Evolutionary conservation across 2,113 vertebrate species (phyloP).

Genomic region (Carassius gibelio): DNA sequence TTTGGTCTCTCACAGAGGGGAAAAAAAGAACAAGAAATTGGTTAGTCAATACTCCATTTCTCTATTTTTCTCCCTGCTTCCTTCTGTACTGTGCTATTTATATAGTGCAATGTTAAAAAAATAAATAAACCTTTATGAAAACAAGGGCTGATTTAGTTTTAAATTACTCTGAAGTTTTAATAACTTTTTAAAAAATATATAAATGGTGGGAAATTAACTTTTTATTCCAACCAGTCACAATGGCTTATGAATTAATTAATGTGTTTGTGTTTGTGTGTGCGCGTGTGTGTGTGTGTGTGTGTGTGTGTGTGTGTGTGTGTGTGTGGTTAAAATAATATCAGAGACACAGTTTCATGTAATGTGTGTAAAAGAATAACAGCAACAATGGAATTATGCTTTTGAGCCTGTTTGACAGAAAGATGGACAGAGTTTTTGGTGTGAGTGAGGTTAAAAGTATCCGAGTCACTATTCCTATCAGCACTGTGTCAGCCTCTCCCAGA

Average conservation of each 20-base stretch:
- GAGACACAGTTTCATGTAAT: background rate
- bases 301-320: background rate
- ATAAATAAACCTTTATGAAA: background rate
- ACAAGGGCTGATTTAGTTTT: no score
- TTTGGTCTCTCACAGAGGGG: background rate
- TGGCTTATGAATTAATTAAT: no score
- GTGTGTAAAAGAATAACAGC: background rate
- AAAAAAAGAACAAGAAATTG: background rate
- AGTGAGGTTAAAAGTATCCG: conserved; percentile 18
- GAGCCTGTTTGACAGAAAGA: background rate
- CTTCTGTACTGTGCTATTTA: background rate
- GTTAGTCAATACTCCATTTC: background rate
- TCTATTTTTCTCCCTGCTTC: background rate
- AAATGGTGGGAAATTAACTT: no score
- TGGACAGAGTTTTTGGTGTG: background rate
- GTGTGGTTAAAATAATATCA: background rate
- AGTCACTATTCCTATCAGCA: conserved; percentile 31
- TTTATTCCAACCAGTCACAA: no score
- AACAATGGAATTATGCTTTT: background rate
- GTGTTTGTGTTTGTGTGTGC: no score
- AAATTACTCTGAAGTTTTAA: no score
- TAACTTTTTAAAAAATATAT: no score
- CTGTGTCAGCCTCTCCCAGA: conserved; percentile 19
- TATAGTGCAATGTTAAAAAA: background rate
- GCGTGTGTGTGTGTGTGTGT: no score